phyloP scores from a whole-genome alignment of 2,797 vertebrate species.

The Dryobates pubescens region DNA sequence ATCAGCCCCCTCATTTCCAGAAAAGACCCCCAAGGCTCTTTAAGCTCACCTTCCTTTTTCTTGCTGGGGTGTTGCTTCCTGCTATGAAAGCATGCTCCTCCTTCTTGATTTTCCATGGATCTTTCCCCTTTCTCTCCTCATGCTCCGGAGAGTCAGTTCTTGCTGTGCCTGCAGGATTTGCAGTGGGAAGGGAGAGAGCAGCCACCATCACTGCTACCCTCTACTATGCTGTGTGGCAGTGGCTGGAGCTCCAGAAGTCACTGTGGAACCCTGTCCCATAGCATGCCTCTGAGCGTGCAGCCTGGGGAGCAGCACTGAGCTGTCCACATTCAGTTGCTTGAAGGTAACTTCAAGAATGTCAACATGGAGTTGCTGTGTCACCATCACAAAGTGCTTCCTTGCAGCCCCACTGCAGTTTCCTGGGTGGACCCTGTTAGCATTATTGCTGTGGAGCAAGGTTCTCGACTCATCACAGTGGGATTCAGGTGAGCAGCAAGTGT shows the following conservation, averaged over 20 bases:
- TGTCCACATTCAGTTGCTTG: background rate
- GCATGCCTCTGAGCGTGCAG: background rate
- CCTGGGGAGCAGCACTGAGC: background rate
- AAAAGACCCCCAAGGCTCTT: background rate
- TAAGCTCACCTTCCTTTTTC: background rate
- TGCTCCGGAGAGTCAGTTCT: background rate
- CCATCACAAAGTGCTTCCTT: accelerated
- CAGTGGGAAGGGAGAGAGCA: background rate
- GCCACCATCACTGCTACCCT: accelerated
- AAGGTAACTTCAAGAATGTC: background rate
- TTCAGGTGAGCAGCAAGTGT: background rate
- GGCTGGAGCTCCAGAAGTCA: background rate
- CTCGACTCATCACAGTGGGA: accelerated
- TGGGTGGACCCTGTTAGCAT: accelerated
- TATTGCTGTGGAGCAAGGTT: background rate
- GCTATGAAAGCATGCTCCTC: background rate
- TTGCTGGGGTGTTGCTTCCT: background rate
- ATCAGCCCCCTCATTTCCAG: background rate
- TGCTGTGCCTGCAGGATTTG: background rate
- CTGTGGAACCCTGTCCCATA: accelerated
- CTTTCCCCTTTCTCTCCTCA: background rate
- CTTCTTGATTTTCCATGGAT: accelerated
- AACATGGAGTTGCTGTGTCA: background rate
- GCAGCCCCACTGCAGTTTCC: accelerated
- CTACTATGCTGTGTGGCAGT: background rate